Conservation (phyloP, 2,888 invertebrate genomes). For the Noctua comes region DNA sequence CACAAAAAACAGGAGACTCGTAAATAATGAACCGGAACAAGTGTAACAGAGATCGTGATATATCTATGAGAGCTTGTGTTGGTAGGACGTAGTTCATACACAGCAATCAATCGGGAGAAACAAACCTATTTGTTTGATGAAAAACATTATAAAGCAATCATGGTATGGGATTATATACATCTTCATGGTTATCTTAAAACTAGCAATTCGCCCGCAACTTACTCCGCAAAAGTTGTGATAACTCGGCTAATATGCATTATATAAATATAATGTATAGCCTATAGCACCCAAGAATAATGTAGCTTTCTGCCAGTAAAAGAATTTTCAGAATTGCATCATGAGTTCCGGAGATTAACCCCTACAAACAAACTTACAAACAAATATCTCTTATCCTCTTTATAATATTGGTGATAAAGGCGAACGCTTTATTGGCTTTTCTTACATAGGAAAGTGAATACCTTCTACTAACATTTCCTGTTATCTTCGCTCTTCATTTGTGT, state of each 20-base stretch:
- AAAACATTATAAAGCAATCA: background rate
- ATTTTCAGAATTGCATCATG: no score
- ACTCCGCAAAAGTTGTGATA: no score
- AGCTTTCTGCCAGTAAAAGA: no score
- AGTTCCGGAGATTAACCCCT: no score
- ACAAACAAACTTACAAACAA: no score
- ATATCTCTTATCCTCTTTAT: no score
- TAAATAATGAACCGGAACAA: background rate
- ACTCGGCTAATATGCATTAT: no score
- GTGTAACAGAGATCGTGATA: background rate
- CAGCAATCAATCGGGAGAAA: background rate
- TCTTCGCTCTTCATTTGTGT: conserved; percentile 2
- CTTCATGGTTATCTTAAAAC: background rate
- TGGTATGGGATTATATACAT: background rate
- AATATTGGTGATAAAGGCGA: no score
- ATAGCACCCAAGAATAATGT: no score
- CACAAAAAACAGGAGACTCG: background rate
- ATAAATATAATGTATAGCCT: no score
- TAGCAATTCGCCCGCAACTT: no score
- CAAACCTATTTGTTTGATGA: background rate
- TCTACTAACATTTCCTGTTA: background rate
- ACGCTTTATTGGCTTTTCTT: background rate
- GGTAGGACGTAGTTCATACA: background rate
- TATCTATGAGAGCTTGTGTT: background rate
- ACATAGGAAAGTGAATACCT: background rate